Evolutionary conservation across 2,888 invertebrate genomes (phyloP), one percentile per base, ranked within the genome.

Genomic region (Calliopum simillimum): DNA sequence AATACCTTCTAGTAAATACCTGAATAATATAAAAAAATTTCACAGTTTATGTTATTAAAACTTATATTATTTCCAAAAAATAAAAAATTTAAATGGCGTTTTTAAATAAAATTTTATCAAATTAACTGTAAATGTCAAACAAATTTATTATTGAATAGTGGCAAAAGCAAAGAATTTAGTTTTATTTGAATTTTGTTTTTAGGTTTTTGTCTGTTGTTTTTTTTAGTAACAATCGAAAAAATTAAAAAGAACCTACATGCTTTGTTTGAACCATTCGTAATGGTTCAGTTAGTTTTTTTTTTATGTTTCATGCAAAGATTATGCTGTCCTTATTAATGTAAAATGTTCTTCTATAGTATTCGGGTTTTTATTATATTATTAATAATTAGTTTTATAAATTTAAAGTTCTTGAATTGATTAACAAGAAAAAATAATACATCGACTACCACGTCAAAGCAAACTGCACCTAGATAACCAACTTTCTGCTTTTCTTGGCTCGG

Each of bases 381-480:
- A 70, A 71, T 72, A 71, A 71, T 73, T 73, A 72, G 70, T 75
- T 74, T 75, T 74, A 76, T 74, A 77, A 70, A 72, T 70, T 74
- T 74, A 74, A 74, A 74, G 69, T 73, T 75, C 72, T 73, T 74
- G 78, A 76, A 76, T 72, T 61, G 51, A 75, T 78, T 81, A 82
- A 83, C 80, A 84, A 78, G 82, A 81, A 81, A 80, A 79, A 81
- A 82, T 80, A 83, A 83, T 81, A 84, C 75, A 78, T 74, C 59
- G 71, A 74, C 80, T 82, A 82, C 85, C 86, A 84, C 91, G 94
- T 95, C 94, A 95, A 90, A 95, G 95, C 88, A 95, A 87, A 86
- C 91, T 90, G 90, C 95, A 96, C 86, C 94, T 91, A 68, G 94
- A 92, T 83, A 95, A 88, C 94, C 95, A 95, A 86, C 93, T 93